These are phyloP conservation scores for Ciona savignyi DNA, from an alignment of 23 tunicate species.

Conservation along the genomic window DNA sequence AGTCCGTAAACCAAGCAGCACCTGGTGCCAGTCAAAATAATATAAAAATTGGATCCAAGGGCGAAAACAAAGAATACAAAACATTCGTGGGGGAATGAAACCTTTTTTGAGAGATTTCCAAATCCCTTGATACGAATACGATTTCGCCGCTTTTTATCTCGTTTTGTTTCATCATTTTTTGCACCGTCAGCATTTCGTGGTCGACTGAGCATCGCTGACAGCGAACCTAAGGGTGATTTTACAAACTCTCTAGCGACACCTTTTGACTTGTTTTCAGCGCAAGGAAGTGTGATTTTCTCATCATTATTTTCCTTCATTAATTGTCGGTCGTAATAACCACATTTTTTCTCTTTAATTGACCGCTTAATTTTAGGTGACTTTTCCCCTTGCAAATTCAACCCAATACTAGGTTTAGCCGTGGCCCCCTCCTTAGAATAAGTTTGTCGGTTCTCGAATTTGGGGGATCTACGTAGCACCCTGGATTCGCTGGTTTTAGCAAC, in stretches of 20 bases:
- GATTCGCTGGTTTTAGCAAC: not conserved
- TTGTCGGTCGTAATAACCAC: not conserved
- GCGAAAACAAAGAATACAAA: too few relatives aligned
- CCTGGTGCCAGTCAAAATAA: too few relatives aligned
- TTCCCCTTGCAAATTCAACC: not conserved
- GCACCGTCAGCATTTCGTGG: not conserved
- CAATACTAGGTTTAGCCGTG: not conserved
- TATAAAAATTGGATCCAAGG: too few relatives aligned
- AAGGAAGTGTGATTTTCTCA: not conserved
- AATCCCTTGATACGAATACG: too few relatives aligned
- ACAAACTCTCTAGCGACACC: not conserved
- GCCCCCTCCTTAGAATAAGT: not conserved
- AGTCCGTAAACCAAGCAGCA: too few relatives aligned
- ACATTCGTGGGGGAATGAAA: too few relatives aligned
- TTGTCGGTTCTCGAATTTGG: not conserved
- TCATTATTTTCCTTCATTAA: not conserved
- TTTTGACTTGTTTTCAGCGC: not conserved
- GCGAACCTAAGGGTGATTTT: not conserved
- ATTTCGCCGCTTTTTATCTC: not conserved
- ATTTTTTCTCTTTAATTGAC: not conserved
- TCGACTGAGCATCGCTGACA: constrained; percentile 7
- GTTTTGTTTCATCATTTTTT: not conserved
- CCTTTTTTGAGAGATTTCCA: too few relatives aligned
- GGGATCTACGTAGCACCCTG: not conserved
- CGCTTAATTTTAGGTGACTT: not conserved